Percentiles rank a stretch among this genome's conserved stretches.
phyloP scores from a whole-genome alignment of 2,888 invertebrate genomes.

The Prenolepis imparis region DNA sequence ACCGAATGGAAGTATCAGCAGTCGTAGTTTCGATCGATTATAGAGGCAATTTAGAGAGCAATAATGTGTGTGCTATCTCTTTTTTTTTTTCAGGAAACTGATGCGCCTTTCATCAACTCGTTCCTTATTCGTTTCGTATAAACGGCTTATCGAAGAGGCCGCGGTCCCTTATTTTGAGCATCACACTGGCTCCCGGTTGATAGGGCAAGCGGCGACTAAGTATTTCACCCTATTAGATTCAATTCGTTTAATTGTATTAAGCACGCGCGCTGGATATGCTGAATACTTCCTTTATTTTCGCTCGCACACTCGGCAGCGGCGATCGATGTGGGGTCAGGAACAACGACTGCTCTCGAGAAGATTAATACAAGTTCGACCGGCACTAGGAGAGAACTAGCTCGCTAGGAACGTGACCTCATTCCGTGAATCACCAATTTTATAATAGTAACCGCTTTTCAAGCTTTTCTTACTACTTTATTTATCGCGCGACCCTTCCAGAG shows the following conservation, averaged over 20 bases:
- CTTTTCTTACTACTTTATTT: slow-evolving; percentile 73
- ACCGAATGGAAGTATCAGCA: slow-evolving; percentile 10
- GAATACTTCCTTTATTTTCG: slow-evolving; percentile 59
- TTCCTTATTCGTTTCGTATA: background rate
- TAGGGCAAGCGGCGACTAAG: background rate
- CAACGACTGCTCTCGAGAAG: slow-evolving; percentile 82
- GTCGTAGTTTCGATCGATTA: background rate
- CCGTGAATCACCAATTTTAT: slow-evolving; percentile 85
- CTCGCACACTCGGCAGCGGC: slow-evolving; percentile 53
- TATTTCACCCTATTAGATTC: slow-evolving; percentile 62
- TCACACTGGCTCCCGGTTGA: background rate
- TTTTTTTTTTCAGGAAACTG: background rate
- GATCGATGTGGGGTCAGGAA: slow-evolving; percentile 80
- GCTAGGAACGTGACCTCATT: slow-evolving; percentile 83
- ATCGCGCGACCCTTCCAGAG: slow-evolving; percentile 32
- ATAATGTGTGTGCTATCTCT: background rate
- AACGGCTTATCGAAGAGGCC: slow-evolving; percentile 21
- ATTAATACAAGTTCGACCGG: slow-evolving; percentile 80
- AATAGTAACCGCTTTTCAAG: slow-evolving; percentile 80
- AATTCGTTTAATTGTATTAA: slow-evolving; percentile 69
- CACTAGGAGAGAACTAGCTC: slow-evolving; percentile 69
- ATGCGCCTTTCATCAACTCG: background rate
- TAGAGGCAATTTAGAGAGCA: background rate
- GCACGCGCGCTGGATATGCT: slow-evolving; percentile 34
- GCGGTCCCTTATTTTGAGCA: slow-evolving; percentile 19